Base-by-base conservation (phyloP, 1,140 invertebrate genomes). In the Lysiphlebus fabarum region DNA sequence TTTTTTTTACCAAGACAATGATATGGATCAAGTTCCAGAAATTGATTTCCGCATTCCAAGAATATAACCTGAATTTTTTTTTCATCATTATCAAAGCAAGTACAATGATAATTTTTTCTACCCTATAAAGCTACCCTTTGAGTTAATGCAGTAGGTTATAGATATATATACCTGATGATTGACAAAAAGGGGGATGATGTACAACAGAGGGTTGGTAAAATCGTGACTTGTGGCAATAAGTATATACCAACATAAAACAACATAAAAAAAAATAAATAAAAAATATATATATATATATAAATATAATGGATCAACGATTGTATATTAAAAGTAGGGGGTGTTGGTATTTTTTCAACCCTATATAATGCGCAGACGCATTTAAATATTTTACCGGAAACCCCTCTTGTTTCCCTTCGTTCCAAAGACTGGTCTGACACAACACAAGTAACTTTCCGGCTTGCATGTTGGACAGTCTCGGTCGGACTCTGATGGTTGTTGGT, bases 401-500 rank as follows among this genome's bases (percentile, higher is more conserved):
- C 49, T 36, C 38, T 36, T 17, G 48, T 17, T n/a, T 14, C 26
- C 17, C 17, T 41, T 58, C 49, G 38, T 48, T 57, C 53, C 63
- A 56, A 51, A 44, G 26, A 44, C 51, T n/a, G 7, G 17, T 26
- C 50, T 62, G 61, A 57, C 14, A 53, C n/a, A n/a, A n/a, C n/a
- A n/a, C 67, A 57, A 62, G 61, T 45, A 56, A 60, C 64, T 65
- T 60, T 65, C 67, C 60, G 60, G 63, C 62, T 63, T 33, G 61
- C 62, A 65, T 61, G 58, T 44, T 59, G 41, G 63, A 60, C 68
- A 71, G 70, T 71, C 67, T 70, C 63, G 61, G 61, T 65, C 70
- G 65, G 70, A 65, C 69, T 64, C 65, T 54, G 58, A 53, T 65
- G 64, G 65, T 67, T 63, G 68, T 67, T 68, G 66, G 68, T 70